Conservation (phyloP, 1,140 invertebrate genomes). For the Dufourea novaeangliae region DNA sequence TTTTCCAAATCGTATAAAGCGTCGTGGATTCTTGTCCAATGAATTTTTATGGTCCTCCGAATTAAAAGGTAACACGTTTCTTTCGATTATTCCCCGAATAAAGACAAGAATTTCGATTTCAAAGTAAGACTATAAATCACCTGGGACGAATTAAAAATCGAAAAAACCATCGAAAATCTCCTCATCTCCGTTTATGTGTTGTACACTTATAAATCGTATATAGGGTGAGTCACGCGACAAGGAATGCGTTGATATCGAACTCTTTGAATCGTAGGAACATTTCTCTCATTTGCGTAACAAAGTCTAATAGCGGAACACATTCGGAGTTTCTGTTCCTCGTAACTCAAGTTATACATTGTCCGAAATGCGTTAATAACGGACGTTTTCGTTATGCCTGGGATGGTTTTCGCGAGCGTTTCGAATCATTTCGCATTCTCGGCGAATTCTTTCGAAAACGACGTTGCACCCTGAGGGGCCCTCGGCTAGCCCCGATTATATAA, state of each 20-base stretch:
- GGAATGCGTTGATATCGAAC: too few relatives aligned
- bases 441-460: slow-evolving; percentile 43
- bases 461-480: background rate
- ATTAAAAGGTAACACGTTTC: background rate
- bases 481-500: slow-evolving; percentile 22
- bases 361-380: background rate
- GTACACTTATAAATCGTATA: too few relatives aligned
- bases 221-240: too few relatives aligned
- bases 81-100: background rate
- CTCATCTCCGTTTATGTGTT: too few relatives aligned
- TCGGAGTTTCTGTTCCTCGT: too few relatives aligned
- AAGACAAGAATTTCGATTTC: background rate
- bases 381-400: background rate
- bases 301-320: too few relatives aligned
- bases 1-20: too few relatives aligned
- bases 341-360: too few relatives aligned
- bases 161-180: background rate
- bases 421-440: slow-evolving; percentile 25
- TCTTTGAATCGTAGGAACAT: too few relatives aligned
- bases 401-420: background rate
- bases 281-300: too few relatives aligned
- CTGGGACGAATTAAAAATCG: background rate
- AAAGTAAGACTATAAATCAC: background rate
- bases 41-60: background rate
- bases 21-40: background rate